Evolutionary conservation across 2,797 vertebrate genomes (phyloP), one percentile per base, ranked within the genome.

Genomic region (Coccyzus lansbergi): DNA sequence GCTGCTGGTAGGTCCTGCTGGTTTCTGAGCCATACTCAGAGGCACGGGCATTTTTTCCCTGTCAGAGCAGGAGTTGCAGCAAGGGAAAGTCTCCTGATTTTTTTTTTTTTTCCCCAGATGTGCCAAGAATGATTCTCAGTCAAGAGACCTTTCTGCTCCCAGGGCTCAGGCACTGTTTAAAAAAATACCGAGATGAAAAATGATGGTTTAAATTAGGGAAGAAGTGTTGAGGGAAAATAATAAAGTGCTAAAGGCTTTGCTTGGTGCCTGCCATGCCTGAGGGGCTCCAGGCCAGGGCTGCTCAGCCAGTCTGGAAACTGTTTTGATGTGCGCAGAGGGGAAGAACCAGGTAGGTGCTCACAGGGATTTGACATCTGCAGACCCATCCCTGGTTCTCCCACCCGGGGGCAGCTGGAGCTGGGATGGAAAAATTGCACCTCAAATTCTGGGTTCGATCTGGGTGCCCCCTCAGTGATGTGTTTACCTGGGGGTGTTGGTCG

Each of bases 331-430:
- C 60, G 12, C 12, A 2, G 48, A 11, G 31, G 10, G 19, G n/a
- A 36, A 38, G n/a, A 44, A 21, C 16, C 12, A 2, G 58, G 58
- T 9, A 28, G 40, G 82, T 29, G 65, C 0, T 24, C 40, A 12
- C 0, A 0, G 51, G 31, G 56, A 29, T 0, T 4, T 4, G 51
- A n/a, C 58, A 12, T n/a, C 42, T 69, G 52, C n/a, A 76, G 19
- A 48, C 29, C 64, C 2, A 1, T 42, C 64, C 76, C 40, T 20
- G 58, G 51, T n/a, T 91, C 31, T 63, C 6, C 42, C 26, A 16
- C 8, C 36, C 26, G 1, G 0, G 65, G 22, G 26, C 67, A 67
- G 59, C 38, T 1, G 1, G 68, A 34, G 58, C 52, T 3, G 2
- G 42, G 77, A 22, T 0, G 12, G 56, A 44, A 17, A 9, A 59